Evolutionary conservation across 2,797 vertebrate genomes (phyloP), one percentile per base, ranked within the genome.

Genomic region (Dendrocincla tyrannina): DNA sequence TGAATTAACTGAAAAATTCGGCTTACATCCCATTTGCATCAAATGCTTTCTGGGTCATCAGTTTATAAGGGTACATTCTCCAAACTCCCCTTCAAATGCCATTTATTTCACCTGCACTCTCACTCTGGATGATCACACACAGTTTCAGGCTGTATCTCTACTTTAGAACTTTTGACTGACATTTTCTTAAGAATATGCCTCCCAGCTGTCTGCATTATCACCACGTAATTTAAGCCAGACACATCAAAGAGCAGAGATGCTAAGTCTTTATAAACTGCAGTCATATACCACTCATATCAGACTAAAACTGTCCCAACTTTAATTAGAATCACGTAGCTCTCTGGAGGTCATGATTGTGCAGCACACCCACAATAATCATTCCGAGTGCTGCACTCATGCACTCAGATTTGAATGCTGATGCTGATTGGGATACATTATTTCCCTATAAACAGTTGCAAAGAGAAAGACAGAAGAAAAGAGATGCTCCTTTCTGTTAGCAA

Each of bases 261-360:
- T 32, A 75, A 1, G 7, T 53, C 75, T 95, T 91, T 76, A 78
- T 24, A 87, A 95, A 91, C 9, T 50, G 52, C 56, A 96, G 88
- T 69, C 91, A 84, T 35, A 60, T 37, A 79, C 47, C 59, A 58
- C 49, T 91, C 84, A 86, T 30, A 75, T 22, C 46, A 87, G 74
- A 79, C 77, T 70, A 85, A 88, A 88, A 88, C 10, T 79, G 59
- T 64, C 59, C 67, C 69, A 86, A 74, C 56, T 92, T 89, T 88
- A 94, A 93, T 95, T 96, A 94, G 94, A 93, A 86, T 62, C 86
- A 92, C 5, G 52, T 28, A 56, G 52, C 41, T 84, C 84, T 94
- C 91, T 5, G 0, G 19, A 79, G 85, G 83, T 79, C 56, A 50
- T 12, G 60, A 66, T 90, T 89, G 91, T 73, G 79, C 83, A 90